Base-by-base conservation (phyloP, 2,113 vertebrate species). In the Onychorhynchus coronatus region DNA sequence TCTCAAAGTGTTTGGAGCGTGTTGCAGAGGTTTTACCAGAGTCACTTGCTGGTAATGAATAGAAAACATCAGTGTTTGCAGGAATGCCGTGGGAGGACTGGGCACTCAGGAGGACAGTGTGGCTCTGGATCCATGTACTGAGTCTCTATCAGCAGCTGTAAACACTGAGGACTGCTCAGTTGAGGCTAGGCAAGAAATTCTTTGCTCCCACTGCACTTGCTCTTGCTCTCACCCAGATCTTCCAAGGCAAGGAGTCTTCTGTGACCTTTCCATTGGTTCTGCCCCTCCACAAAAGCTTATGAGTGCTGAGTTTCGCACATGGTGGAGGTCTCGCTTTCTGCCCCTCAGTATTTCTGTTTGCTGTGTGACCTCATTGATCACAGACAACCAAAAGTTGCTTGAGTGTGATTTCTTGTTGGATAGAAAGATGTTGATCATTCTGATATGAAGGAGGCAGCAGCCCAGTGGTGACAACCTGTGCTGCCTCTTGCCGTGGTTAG, bases 1-100 rank as follows among this genome's bases (percentile, higher is more conserved):
- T 82, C 30, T 63, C 41, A 24, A 0, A 0, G 0, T 5, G 25
- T 61, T 46, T 28, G 0, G 2, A 37, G 33, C 0, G 1, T 0
- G 0, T 59, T 3, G 1, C 50, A 37, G 66, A 56, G n/a, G 41
- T 76, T 58, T 52, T 27, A 63, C 33, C 30, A 13, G 62, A n/a
- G 41, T 18, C 21, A 1, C 12, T 89, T 55, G 10, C 17, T 71
- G 81, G 76, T 50, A 21, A 28, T 12, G 70, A 71, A 58, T 33
- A 88, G 80, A 80, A 85, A 44, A 55, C 0, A 4, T 12, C 44
- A 22, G 42, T 5, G 3, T 70, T 35, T 52, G 74, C 52, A 52
- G 33, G 73, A 85, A 30, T 39, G 65, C 33, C 4, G 3, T 61
- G 88, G 78, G 92, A 74, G 61, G 37, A 4, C 2, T 0, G 9